Evolutionary conservation across 2,888 invertebrate genomes (phyloP), one percentile per base, ranked within the genome.

Genomic region (Willowsia nigromaculata): DNA sequence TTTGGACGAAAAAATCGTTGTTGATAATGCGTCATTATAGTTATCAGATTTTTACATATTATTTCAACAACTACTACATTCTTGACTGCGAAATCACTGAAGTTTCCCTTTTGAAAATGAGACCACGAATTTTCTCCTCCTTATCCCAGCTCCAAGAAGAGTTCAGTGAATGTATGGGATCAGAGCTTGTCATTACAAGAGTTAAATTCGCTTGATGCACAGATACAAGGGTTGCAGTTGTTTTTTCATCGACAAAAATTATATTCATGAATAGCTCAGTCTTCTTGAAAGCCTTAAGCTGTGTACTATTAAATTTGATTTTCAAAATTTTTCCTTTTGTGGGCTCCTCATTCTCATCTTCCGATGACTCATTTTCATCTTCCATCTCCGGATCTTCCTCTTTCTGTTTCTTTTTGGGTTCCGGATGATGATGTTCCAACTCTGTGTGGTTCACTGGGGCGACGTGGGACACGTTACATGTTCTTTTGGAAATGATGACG

Each of bases 221-320:
- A 0, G 92, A 91, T 18, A 92, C 90, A 7, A 92, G 59, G 1
- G 89, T 90, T 9, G 91, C 92, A 1, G 91, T 91, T 3, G 90
- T 91, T 40, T 91, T 91, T 0, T 87, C 59, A 62, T 92, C 91
- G 4, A 92, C 76, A 83, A 92, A 92, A 78, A 92, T 91, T 68
- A 92, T 90, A 47, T 90, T 91, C 30, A 92, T 82, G 62, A 90
- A 91, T n/a, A 92, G 25, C 22, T 91, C 91, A 7, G 91, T 88
- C 47, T 89, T 90, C 71, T 83, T 90, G 86, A 87, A 92, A 9
- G 92, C 91, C 25, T 90, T 90, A 4, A 92, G 81, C 11, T 82
- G 33, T 4, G 68, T 76, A 27, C 88, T 91, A 30, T 91, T 90
- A 78, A 92, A 92, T 7, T 85, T 25, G 11, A 92, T 85, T 53